These are phyloP conservation scores for Drosophila heteroneura DNA, from an alignment of 2,888 invertebrate genomes.

Conservation along the genomic window DNA sequence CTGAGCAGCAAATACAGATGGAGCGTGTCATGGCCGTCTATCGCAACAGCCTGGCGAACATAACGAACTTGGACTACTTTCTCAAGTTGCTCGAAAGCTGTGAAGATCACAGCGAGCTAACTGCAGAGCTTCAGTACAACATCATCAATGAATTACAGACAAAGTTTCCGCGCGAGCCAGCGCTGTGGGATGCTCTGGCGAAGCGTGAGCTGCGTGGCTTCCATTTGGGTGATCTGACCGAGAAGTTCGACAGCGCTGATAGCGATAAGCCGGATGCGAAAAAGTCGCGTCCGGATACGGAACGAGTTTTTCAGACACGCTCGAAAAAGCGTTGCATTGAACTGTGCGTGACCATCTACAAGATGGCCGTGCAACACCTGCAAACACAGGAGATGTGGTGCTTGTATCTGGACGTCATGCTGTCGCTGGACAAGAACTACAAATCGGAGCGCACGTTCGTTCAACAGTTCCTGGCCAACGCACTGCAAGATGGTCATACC, in stretches of 20 bases:
- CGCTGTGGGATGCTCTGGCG: conserved; percentile 88
- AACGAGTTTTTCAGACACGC: conserved; percentile 61
- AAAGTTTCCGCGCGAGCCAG: conserved; percentile 86
- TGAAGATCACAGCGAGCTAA: conserved; percentile 86
- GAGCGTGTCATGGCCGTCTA: conserved; percentile 88
- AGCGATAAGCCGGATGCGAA: conserved; percentile 44
- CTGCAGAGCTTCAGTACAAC: conserved; percentile 87
- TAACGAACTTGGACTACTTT: conserved; percentile 87
- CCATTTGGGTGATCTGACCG: conserved; percentile 70
- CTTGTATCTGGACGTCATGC: conserved; percentile 87
- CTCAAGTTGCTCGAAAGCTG: conserved; percentile 86
- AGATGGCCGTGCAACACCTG: conserved; percentile 85
- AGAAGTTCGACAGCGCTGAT: conserved; percentile 37
- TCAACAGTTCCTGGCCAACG: conserved; percentile 86
- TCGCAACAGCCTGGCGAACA: conserved; percentile 87
- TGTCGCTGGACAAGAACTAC: conserved; percentile 86
- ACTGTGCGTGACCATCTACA: conserved; percentile 86
- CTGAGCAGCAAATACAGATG: conserved; percentile 82
- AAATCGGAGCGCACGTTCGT: conserved; percentile 86
- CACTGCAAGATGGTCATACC: conserved; percentile 86
- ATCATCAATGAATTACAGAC: conserved; percentile 86
- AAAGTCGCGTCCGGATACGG: conserved; percentile 24
- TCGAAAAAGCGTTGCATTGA: conserved; percentile 85
- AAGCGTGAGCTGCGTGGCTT: conserved; percentile 87
- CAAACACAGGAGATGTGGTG: conserved; percentile 87